phyloP scores from a whole-genome alignment of 2,797 vertebrate species.

The Manis javanica region DNA sequence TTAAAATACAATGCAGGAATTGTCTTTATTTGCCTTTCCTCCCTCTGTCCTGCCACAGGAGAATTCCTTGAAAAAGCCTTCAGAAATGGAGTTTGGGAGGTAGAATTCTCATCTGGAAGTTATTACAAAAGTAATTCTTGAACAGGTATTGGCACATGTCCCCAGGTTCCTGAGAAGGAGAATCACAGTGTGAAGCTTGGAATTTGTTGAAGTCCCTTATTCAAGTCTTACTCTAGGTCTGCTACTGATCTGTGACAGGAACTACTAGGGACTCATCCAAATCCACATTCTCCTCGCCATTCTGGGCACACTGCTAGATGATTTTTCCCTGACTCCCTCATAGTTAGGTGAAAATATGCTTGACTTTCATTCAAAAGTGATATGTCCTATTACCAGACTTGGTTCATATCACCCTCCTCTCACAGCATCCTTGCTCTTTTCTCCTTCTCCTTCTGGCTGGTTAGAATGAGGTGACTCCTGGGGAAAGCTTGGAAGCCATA shows the following conservation, averaged over 20 bases:
- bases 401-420: background rate
- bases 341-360: background rate
- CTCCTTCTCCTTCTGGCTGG: background rate
- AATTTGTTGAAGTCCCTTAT: background rate
- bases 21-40: slow-evolving; percentile 17
- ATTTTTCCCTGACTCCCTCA: background rate
- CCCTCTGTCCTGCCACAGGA: background rate
- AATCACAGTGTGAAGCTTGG: background rate
- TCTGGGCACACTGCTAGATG: background rate
- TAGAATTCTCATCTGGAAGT: background rate
- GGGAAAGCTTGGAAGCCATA: background rate
- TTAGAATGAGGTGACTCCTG: background rate
- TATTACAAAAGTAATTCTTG: background rate
- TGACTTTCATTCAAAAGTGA: background rate
- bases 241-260: background rate
- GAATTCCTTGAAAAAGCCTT: slow-evolving; percentile 12
- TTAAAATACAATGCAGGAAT: background rate
- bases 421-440: background rate
- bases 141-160: background rate
- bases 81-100: background rate
- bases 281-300: background rate
- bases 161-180: background rate
- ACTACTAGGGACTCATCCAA: background rate
- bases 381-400: background rate
- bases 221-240: slow-evolving; percentile 8